phyloP scores from a whole-genome alignment of 2,888 invertebrate species.

The Torymus texanus region DNA sequence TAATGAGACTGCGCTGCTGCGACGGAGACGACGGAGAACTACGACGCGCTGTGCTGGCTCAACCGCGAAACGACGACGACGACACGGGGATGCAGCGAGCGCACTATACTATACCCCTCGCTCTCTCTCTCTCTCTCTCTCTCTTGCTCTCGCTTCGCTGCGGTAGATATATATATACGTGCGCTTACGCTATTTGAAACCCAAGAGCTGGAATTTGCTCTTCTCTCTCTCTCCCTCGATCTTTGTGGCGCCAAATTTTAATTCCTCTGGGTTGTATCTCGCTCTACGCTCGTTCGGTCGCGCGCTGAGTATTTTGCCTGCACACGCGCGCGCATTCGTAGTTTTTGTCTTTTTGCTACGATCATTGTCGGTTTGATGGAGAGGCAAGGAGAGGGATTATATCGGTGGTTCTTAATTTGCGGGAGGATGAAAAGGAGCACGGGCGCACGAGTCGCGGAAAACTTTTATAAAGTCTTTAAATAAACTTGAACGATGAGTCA shows the following conservation, averaged over 20 bases:
- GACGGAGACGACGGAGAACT: conserved; percentile 56
- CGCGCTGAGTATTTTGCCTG: too few relatives aligned
- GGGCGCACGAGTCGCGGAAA: background rate
- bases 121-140: background rate
- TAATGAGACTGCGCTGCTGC: conserved; percentile 66
- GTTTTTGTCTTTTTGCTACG: background rate
- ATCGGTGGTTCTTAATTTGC: conserved; percentile 25
- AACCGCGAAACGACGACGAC: conserved; percentile 43
- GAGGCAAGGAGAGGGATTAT: conserved; percentile 20
- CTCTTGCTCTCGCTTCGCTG: background rate
- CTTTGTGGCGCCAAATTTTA: conserved; percentile 45
- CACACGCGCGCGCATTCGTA: too few relatives aligned
- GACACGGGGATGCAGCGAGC: background rate
- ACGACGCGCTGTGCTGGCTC: conserved; percentile 6
- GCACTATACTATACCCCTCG: background rate
- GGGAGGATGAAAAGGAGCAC: conserved; percentile 17
- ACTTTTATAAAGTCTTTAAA: conserved; percentile 51
- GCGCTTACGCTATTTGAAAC: conserved; percentile 42
- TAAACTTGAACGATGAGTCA: conserved; percentile 55
- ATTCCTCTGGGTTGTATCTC: conserved; percentile 12
- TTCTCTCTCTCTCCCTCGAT: conserved; percentile 32
- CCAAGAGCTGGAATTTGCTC: too few relatives aligned
- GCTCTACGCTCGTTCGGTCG: too few relatives aligned
- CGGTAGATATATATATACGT: background rate
- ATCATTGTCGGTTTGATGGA: conserved; percentile 23